Conservation (phyloP, 1,140 invertebrate genomes). For the Philaenus spumarius region DNA sequence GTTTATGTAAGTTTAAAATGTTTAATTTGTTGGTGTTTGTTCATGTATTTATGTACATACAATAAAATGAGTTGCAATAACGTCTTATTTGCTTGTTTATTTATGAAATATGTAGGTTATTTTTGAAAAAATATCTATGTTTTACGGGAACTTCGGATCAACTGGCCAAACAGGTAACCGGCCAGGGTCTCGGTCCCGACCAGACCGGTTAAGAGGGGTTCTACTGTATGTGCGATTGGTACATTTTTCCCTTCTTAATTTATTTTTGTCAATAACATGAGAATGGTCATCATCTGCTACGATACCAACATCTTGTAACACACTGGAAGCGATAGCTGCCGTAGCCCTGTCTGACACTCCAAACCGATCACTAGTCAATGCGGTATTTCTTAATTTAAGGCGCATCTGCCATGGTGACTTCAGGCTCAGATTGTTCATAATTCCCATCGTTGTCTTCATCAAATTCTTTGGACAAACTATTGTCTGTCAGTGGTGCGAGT, state of each 20-base stretch:
- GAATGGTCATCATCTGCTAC: constrained; percentile 16
- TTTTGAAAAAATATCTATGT: no score
- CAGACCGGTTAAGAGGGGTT: no score
- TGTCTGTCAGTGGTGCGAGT: background rate
- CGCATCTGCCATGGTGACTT: constrained; percentile 19
- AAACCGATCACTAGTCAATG: constrained; percentile 16
- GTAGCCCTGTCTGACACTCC: constrained; percentile 19
- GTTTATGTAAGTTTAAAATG: no score
- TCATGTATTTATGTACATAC: no score
- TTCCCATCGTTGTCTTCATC: background rate
- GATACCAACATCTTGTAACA: constrained; percentile 20
- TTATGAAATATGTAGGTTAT: no score
- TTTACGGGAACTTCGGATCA: no score
- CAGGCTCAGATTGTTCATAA: background rate
- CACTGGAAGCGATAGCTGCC: constrained; percentile 17
- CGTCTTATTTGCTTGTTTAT: no score
- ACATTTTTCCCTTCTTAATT: constrained; percentile 30
- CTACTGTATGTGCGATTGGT: no score
- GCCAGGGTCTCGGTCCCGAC: no score
- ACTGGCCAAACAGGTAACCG: no score
- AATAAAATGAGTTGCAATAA: no score
- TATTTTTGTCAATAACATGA: constrained; percentile 31
- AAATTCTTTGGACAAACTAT: background rate
- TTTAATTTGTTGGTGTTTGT: no score
- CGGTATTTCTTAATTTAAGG: constrained; percentile 19